Base-by-base conservation (phyloP, 2,888 invertebrate genomes). In the Mythimna albipuncta region DNA sequence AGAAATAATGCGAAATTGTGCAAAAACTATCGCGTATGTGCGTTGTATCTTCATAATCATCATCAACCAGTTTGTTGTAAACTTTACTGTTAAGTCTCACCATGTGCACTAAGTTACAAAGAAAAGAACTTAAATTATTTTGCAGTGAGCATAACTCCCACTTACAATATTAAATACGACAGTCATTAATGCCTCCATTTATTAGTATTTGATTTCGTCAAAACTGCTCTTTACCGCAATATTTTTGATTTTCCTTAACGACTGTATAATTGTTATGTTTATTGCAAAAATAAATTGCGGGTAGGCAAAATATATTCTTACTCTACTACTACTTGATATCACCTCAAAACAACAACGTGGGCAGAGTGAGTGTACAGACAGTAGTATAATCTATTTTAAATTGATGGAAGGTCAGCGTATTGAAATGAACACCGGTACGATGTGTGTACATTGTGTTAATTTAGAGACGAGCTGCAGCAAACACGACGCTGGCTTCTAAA, bases 361-460 rank as follows among this genome's bases (percentile, higher is more conserved):
- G 83, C 66, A 50, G 85, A 64, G 75, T 64, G 80, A 74, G 74
- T 77, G 69, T 72, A 75, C 82, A 75, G 75, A 76, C 85, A 85
- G 86, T 80, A 81, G 67, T 78, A 80, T 81, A 88, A 91, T 94
- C 95, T 95, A 95, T 95, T 95, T 95, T 94, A 93, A 94, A 94
- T 94, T 92, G 91, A 93, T 91, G 91, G 93, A 95, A 95, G 95
- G 95, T 94, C 95, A 93, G 82, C 84, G 88, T 87, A 88, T 86
- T 87, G 88, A 87, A 87, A 90, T 85, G 87, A 85, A 87, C 64
- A 83, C 79, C 87, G 66, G 69, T 75, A 69, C 72, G 86, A 75
- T 65, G 69, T 85, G 69, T 85, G 85, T 82, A 84, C 82, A 83
- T 77, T 85, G 88, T 83, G 73, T 79, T 77, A 83, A 87, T 85